These are phyloP conservation scores for Tamias sibiricus DNA, from an alignment of 2,113 vertebrate species.

Conservation along the genomic window DNA sequence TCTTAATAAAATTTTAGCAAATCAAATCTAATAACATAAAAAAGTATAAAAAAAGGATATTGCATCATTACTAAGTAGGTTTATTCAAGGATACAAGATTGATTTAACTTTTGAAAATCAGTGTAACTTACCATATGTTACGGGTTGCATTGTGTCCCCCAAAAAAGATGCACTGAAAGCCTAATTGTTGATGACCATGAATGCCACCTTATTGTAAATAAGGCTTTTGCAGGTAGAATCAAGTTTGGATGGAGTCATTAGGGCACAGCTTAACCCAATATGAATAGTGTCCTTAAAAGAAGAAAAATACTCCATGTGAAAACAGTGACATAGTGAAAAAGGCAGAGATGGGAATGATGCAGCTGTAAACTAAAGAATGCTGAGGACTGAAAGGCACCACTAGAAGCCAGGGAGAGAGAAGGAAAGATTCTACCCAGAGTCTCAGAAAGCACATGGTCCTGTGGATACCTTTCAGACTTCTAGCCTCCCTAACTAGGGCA, in stretches of 20 bases:
- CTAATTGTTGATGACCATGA: background rate
- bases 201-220: slow-evolving; percentile 41
- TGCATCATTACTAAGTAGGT: background rate
- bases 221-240: background rate
- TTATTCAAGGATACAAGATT: slow-evolving; percentile 30
- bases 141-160: background rate
- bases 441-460: background rate
- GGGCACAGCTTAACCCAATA: background rate
- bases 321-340: background rate
- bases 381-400: background rate
- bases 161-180: background rate
- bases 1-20: slow-evolving; percentile 48
- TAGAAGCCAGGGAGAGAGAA: background rate
- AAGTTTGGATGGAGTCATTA: slow-evolving; percentile 16
- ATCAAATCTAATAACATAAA: background rate
- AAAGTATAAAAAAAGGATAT: slow-evolving; percentile 18
- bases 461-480: background rate
- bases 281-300: background rate
- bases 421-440: background rate
- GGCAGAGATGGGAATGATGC: background rate
- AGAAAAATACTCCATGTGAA: background rate
- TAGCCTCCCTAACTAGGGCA: background rate
- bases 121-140: background rate
- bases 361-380: background rate
- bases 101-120: slow-evolving; percentile 41